Base-by-base conservation (phyloP, 1,140 invertebrate species). In the Contarinia nasturtii region DNA sequence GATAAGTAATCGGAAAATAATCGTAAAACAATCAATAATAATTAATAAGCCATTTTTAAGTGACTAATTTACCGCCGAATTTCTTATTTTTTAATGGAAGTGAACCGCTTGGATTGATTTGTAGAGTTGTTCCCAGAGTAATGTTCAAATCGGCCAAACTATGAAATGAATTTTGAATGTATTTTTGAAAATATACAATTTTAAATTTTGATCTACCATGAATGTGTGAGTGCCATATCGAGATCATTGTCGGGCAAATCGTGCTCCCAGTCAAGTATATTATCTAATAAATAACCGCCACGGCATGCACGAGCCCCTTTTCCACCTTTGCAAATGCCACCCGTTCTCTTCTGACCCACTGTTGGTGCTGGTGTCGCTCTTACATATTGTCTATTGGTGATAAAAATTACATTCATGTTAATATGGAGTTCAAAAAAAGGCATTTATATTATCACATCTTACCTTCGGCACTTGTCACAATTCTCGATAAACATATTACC, bases 401-500 rank as follows among this genome's bases (percentile, higher is more conserved):
- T 27, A 5, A 10, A 27, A 67, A 68, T 54, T 37, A 54, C 49
- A 54, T 54, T 45, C 34, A 15, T 27, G 36, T 20, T 7, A 34
- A 33, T 45, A 21, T 40, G 33, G 46, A 41, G 17, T 43, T 45
- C 18, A n/a, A n/a, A n/a, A n/a, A n/a, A n/a, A n/a, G n/a, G n/a
- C n/a, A 19, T 41, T 33, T 1, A 49, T 48, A 21, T 44, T 7
- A 33, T 42, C 41, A 46, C 48, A 27, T 51, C 51, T 54, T 71
- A 89, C 86, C 77, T 87, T 63, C 54, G 50, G 70, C 94, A 98
- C 57, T 80, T 76, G 56, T 81, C 79, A 63, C 94, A 98, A 59
- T 93, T 80, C 67, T 96, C 91, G 41, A 88, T 74, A 66, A 94
- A 98, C 82, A 98, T 96, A 63, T 98, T 98, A 33, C 95, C 95